A percentile compares a stretch with the other conserved stretches of the same genome.
Evolutionary conservation across 2,113 vertebrate species (phyloP).

Genomic region (Elephantulus edwardii): DNA sequence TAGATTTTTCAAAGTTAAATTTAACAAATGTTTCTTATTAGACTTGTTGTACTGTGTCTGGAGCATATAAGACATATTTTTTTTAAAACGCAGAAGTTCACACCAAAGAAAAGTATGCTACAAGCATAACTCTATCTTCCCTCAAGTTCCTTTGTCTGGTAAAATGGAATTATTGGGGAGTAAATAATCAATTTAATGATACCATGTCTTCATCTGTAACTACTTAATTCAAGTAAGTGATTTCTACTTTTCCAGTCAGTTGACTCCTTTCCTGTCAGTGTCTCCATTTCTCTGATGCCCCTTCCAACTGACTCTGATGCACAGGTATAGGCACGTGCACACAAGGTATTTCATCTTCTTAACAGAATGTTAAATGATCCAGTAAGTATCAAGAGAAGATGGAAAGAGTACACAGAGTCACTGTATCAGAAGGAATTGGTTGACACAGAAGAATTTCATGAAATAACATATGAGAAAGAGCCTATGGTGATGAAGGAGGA

Average conservation of each 20-base stretch:
- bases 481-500: too few relatives aligned
- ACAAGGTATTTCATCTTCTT: background rate
- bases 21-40: constrained; percentile 48
- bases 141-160: background rate
- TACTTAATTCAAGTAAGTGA: background rate
- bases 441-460: too few relatives aligned
- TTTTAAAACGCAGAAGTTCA: background rate
- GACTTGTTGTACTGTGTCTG: background rate
- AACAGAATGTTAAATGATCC: too few relatives aligned
- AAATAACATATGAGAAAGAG: too few relatives aligned
- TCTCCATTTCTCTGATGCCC: background rate
- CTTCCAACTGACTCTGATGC: background rate
- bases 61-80: background rate
- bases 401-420: too few relatives aligned
- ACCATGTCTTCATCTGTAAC: background rate
- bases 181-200: background rate
- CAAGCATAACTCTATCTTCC: background rate
- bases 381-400: too few relatives aligned
- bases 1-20: background rate
- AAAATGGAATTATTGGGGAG: constrained; percentile 6
- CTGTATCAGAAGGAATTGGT: too few relatives aligned
- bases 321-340: background rate
- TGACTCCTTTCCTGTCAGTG: background rate
- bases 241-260: background rate
- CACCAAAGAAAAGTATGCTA: background rate